A percentile compares a stretch with the other conserved stretches of the same genome.
phyloP scores from a whole-genome alignment of 2,888 invertebrate species.

The Heteromurus nitidus region DNA sequence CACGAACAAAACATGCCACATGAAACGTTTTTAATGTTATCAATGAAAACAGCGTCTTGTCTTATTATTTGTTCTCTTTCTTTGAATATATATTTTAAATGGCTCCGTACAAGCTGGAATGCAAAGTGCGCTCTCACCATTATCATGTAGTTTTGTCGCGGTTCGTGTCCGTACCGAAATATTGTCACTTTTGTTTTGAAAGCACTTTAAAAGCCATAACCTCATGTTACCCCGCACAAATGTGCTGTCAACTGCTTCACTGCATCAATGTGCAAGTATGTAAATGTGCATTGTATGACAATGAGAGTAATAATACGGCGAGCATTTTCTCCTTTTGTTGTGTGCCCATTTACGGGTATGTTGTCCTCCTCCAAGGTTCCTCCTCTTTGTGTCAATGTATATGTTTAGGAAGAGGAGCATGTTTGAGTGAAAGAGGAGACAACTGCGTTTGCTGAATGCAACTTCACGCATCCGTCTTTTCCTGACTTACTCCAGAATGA shows the following conservation, averaged over 20 bases:
- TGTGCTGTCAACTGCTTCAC: conserved; percentile 12
- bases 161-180: neutral
- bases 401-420: too few relatives aligned
- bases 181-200: conserved; percentile 34
- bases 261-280: neutral
- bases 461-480: neutral
- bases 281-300: neutral
- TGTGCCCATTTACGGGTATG: neutral
- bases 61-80: neutral
- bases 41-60: conserved; percentile 9
- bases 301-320: neutral
- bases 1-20: neutral
- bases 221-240: conserved; percentile 30
- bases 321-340: neutral
- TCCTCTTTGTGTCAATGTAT: neutral
- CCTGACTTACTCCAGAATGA: neutral
- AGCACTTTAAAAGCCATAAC: conserved; percentile 32
- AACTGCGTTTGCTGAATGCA: too few relatives aligned
- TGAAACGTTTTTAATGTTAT: conserved; percentile 13
- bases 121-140: conserved; percentile 1
- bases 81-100: neutral
- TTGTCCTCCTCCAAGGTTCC: neutral
- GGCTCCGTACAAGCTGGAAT: neutral
- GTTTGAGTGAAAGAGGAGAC: too few relatives aligned
- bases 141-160: conserved; percentile 12